Base-by-base conservation (phyloP, 2,113 vertebrate species). In the Suncus etruscus region DNA sequence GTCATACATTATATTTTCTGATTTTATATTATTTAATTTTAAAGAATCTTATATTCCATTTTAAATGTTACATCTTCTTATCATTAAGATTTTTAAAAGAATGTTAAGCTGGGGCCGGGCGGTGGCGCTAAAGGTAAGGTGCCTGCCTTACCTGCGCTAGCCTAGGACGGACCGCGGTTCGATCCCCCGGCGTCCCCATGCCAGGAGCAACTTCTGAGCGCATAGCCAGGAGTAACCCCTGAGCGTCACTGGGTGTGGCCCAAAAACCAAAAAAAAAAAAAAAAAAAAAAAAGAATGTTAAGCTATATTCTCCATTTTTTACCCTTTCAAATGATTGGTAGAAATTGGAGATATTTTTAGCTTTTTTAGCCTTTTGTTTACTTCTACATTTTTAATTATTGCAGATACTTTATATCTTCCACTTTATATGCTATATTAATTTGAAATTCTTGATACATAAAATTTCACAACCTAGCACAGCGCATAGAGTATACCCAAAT, bases 251-350 rank as follows among this genome's bases (percentile, higher is more conserved):
- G n/a, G n/a, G n/a, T n/a, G n/a, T n/a, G n/a, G n/a, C n/a, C n/a
- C n/a, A n/a, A n/a, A n/a, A n/a, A n/a, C n/a, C n/a, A n/a, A n/a
- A n/a, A n/a, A n/a, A n/a, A n/a, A n/a, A n/a, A n/a, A n/a, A n/a
- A n/a, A n/a, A n/a, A n/a, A n/a, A n/a, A n/a, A 4, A 31, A 27
- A 73, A 39, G 1, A 1, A 27, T 73, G 84, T 61, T 29, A 22
- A 68, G 6, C 24, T n/a, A 51, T 89, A 63, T 12, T 8, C 39
- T 86, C 9, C 66, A 18, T n/a, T 50, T 74, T 83, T 70, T 15
- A 72, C 3, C 9, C 24, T 29, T 3, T 20, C 4, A 1, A 6
- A 7, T 70, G 3, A 29, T 1, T 70, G 6, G 18, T 1, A 39
- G 80, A 2, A 3, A 16, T 31, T 48, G 12, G 8, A 48, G 12